Base-by-base conservation (phyloP, 2,113 vertebrate genomes). In the Myrmophylax atrothorax region DNA sequence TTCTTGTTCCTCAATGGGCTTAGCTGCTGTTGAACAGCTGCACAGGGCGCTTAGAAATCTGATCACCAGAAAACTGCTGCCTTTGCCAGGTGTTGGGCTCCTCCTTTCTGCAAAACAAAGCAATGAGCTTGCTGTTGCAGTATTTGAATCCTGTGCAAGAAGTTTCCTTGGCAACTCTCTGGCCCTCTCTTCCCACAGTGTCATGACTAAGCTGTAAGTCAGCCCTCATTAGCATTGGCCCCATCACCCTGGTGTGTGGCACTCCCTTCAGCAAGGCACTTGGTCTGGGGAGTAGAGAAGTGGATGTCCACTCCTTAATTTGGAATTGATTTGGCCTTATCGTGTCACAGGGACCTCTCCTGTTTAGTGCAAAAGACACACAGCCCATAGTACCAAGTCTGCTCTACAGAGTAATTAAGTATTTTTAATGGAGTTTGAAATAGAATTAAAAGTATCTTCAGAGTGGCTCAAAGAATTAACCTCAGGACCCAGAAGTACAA, bases 371-470 rank as follows among this genome's bases (percentile, higher is more conserved):
- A 49, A 37, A 75, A 70, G 44, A 33, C n/a, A 66, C 16, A 4
- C 26, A 90, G 55, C 28, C 26, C 23, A 11, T 0, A 19, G 28
- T 85, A 52, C 19, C 86, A 38, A 40, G 63, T 73, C 47, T 42
- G 70, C 75, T 92, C 92, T 63, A 31, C 25, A 88, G 80, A 84
- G 66, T 52, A 63, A 62, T 50, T 29, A 74, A n/a, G 49, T 59
- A 50, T 85, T 94, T 78, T 94, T 73, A 55, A 38, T 8, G 12
- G 31, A 92, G 50, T 84, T 96, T 67, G 38, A 76, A 90, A 77
- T 67, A 9, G 37, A 83, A 44, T 73, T 47, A 9, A 35, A 68
- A 93, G 52, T 12, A 23, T 33, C 24, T 29, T 69, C 31, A 68
- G 63, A 46, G 69, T 23, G 12, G 5, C 83, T 77, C 9, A 66